Conservation (phyloP, 2,797 vertebrate species). For the Ciconia nigra region DNA sequence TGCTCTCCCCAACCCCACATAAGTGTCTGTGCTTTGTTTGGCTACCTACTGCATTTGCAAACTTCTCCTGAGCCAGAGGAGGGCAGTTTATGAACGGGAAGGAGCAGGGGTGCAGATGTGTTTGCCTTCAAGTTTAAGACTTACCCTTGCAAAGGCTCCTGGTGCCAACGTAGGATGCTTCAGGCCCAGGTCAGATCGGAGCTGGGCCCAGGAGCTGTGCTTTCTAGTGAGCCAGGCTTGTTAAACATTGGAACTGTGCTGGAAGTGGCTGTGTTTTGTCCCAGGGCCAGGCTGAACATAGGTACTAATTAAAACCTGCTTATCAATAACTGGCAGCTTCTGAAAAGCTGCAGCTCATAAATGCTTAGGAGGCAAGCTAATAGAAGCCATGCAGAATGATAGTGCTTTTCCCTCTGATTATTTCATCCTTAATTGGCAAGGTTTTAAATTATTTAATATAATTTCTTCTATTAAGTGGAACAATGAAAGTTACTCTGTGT, state of each 20-base stretch:
- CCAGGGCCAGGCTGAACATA: background rate
- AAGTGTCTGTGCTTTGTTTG: background rate
- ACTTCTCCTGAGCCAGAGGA: background rate
- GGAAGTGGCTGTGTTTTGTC: background rate
- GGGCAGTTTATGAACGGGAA: background rate
- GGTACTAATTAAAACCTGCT: conserved; percentile 4
- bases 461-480: background rate
- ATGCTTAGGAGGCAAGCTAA: background rate
- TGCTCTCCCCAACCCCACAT: background rate
- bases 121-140: background rate
- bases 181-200: background rate
- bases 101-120: background rate
- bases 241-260: background rate
- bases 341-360: background rate
- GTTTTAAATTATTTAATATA: background rate
- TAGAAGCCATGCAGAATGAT: background rate
- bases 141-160: background rate
- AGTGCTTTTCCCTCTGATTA: background rate
- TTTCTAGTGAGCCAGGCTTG: background rate
- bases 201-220: background rate
- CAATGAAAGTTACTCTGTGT: background rate
- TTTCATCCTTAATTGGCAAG: background rate
- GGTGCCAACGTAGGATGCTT: background rate
- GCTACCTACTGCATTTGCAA: background rate
- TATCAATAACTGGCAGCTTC: background rate